phyloP scores from a whole-genome alignment of 1,140 invertebrate genomes.

The Micrasema longulum region DNA sequence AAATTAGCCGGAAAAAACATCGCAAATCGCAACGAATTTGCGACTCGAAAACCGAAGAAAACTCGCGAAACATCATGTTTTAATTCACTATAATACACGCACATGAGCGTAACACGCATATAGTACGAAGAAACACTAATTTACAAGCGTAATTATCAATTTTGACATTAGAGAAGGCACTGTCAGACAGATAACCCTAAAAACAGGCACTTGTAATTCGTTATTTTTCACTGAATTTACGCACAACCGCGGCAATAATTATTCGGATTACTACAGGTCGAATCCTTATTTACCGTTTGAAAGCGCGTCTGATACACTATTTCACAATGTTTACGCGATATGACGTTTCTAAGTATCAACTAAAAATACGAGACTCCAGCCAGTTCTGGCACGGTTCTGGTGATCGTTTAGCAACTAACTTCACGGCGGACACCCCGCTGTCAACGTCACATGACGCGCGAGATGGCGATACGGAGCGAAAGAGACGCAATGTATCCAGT shows the following conservation, averaged over 20 bases:
- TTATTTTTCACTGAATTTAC: constrained; percentile 16
- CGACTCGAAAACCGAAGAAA: no score
- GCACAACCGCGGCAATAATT: neutral
- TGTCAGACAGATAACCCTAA: constrained; percentile 10
- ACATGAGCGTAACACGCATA: no score
- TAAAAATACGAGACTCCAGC: no score
- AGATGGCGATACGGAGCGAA: neutral
- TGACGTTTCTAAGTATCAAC: constrained; percentile 11
- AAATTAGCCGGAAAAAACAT: constrained; percentile 1
- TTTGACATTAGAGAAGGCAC: constrained; percentile 1
- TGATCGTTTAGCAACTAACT: constrained; percentile 17
- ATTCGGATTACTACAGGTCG: no score
- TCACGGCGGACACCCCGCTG: constrained; percentile 1
- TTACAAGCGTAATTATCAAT: neutral
- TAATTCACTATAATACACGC: no score
- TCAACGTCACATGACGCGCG: neutral
- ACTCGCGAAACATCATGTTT: no score
- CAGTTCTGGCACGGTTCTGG: no score
- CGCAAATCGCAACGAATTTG: no score
- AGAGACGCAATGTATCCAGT: constrained; percentile 6
- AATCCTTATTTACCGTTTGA: no score
- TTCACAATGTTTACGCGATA: constrained; percentile 21
- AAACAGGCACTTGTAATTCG: neutral
- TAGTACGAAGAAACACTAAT: no score
- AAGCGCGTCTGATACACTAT: neutral